phyloP scores from a whole-genome alignment of 1,140 invertebrate genomes.

The Littorina saxatilis region DNA sequence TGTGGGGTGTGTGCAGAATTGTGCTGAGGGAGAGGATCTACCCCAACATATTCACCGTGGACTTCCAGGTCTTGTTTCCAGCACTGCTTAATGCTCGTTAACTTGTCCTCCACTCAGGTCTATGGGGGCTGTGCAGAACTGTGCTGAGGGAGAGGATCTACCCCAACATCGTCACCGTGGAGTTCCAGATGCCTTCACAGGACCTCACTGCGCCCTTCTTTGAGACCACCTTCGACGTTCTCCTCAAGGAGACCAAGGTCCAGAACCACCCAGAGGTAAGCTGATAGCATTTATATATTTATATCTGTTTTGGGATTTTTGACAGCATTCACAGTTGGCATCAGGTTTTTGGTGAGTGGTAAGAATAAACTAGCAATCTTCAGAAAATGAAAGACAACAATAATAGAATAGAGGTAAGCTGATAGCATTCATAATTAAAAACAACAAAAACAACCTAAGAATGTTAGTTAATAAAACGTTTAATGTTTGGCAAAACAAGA shows the following conservation, averaged over 20 bases:
- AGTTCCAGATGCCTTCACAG: conserved; percentile 21
- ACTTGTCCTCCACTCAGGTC: conserved; percentile 16
- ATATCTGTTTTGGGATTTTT: too few relatives aligned
- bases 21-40: conserved; percentile 37
- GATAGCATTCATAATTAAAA: too few relatives aligned
- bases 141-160: conserved; percentile 37
- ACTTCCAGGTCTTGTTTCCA: conserved; percentile 41
- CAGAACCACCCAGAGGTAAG: conserved; percentile 30
- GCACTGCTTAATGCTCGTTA: too few relatives aligned
- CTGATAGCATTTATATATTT: too few relatives aligned
- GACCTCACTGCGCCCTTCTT: conserved; percentile 5
- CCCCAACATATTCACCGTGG: conserved; percentile 24
- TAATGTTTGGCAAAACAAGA: too few relatives aligned
- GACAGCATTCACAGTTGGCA: too few relatives aligned
- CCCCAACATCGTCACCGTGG: conserved; percentile 25
- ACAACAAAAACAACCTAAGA: too few relatives aligned
- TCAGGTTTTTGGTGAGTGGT: too few relatives aligned
- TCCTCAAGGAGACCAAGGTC: background rate
- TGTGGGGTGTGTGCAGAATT: conserved; percentile 39
- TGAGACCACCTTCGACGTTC: background rate
- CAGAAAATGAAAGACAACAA: too few relatives aligned
- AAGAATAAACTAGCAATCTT: too few relatives aligned
- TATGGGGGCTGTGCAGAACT: conserved; percentile 40
- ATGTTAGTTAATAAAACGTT: too few relatives aligned
- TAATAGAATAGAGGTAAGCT: too few relatives aligned